These are phyloP conservation scores for Thalassaphorura encarpata DNA, from an alignment of 1,140 invertebrate genomes.

Conservation along the genomic window DNA sequence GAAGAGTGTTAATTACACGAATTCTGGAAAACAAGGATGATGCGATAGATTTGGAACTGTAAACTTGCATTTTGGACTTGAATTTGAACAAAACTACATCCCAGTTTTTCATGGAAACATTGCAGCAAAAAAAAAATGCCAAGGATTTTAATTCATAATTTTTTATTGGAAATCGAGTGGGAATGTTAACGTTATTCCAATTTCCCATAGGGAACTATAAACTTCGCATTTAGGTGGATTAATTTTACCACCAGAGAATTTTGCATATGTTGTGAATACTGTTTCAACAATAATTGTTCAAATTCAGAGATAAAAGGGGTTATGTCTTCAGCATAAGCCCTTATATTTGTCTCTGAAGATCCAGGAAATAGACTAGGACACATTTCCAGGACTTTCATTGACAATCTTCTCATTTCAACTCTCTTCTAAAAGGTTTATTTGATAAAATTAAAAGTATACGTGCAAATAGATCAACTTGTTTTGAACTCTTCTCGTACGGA, in stretches of 20 bases:
- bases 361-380: background rate
- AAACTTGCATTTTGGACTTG: no score
- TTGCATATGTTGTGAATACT: no score
- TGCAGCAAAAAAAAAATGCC: background rate
- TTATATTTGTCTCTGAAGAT: background rate
- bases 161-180: background rate
- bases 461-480: constrained; percentile 9
- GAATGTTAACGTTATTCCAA: background rate
- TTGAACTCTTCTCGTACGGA: background rate
- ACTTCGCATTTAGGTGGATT: background rate
- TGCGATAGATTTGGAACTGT: background rate
- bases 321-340: constrained; percentile 12
- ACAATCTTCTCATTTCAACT: background rate
- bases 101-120: background rate
- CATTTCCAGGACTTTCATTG: background rate
- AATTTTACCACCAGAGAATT: background rate
- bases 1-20: background rate
- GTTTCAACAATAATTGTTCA: no score
- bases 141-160: background rate
- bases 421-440: constrained; percentile 16
- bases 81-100: background rate
- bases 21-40: background rate
- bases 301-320: no score
- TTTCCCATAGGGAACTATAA: background rate
- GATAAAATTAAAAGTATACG: background rate